Conservation (phyloP, 2,797 vertebrate genomes). For the Ceryle rudis region DNA sequence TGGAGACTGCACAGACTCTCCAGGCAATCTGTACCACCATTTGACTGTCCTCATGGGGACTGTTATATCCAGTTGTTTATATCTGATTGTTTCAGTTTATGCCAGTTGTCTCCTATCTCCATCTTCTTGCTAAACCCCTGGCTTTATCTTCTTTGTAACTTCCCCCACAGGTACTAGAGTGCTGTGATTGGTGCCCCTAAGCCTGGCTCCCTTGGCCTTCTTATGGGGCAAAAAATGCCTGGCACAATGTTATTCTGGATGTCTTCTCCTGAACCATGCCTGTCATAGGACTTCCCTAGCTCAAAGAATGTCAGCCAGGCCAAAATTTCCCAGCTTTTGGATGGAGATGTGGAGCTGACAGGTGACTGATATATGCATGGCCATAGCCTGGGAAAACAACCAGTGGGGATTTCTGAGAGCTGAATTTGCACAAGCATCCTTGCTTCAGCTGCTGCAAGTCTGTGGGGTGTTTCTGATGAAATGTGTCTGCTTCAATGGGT, state of each 20-base stretch:
- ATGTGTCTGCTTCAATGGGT: neutral
- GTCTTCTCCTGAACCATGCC: neutral
- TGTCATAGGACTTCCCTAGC: neutral
- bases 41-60: neutral
- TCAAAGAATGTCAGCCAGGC: neutral
- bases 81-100: neutral
- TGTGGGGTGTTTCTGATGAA: constrained; percentile 6
- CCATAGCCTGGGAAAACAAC: neutral
- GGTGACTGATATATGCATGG: accelerated
- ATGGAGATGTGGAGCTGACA: neutral
- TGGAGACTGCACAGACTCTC: neutral
- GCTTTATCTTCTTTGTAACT: neutral
- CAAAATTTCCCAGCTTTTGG: neutral
- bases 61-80: neutral
- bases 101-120: neutral
- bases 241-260: neutral
- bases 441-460: neutral
- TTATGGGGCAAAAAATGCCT: neutral
- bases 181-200: neutral
- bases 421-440: neutral
- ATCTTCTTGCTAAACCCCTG: neutral
- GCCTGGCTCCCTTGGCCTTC: neutral
- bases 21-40: accelerated
- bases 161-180: neutral
- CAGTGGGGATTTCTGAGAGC: neutral